These are phyloP conservation scores for Eidolon helvum DNA, from an alignment of 2,113 vertebrate genomes.

Conservation along the genomic window DNA sequence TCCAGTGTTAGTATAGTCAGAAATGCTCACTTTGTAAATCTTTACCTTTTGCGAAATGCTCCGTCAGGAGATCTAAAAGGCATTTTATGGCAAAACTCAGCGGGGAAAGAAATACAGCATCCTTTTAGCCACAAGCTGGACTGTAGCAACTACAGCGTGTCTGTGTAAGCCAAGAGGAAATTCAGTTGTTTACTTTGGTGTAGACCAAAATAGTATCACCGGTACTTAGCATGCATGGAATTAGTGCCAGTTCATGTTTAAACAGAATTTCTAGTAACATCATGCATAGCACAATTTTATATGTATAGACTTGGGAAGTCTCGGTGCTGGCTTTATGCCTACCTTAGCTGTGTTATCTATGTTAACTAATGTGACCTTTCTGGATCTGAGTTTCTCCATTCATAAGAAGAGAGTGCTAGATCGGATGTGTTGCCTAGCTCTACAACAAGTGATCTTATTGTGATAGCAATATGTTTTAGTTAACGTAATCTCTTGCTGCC, in stretches of 20 bases:
- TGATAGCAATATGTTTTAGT: not conserved
- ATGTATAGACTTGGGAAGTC: not conserved
- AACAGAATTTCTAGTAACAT: not conserved
- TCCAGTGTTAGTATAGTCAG: not conserved
- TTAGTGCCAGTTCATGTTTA: not conserved
- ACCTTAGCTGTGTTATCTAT: not conserved
- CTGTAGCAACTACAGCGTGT: not conserved
- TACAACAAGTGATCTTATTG: not conserved
- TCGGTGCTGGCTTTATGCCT: not conserved
- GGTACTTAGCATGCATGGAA: not conserved
- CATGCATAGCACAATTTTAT: not conserved
- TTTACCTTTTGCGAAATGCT: conserved; percentile 7
- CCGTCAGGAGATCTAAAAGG: not conserved
- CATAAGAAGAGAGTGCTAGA: not conserved
- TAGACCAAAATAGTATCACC: not conserved
- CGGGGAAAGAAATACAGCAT: not conserved
- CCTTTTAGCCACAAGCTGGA: not conserved
- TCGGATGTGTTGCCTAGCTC: not conserved
- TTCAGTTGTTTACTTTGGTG: not conserved
- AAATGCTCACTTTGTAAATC: not conserved
- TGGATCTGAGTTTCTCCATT: not conserved
- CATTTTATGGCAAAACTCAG: not conserved
- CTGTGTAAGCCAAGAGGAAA: not conserved
- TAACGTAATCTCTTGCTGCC: not conserved
- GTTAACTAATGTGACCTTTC: not conserved